Evolutionary conservation across 1,140 invertebrate genomes (phyloP).

Genomic region (roundworm (Caenorhabditis elegans)): WBcel235 BX284604.4:7215001-7215500

Average conservation of each 20-base stretch:
- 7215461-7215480: conserved; percentile 75
- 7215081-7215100: conserved; percentile 92
- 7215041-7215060: conserved; percentile 78
- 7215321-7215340: conserved; percentile 96
- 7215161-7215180: conserved; percentile 61
- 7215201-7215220: neutral
- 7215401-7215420: conserved; percentile 83
- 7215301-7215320: conserved; percentile 94
- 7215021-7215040: conserved; percentile 93
- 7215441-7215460: conserved; percentile 84
- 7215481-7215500: conserved; percentile 65
- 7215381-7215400: conserved; percentile 92
- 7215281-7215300: conserved; percentile 87
- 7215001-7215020: conserved; percentile 98
- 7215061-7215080: conserved; percentile 96
- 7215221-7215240: conserved; percentile 52
- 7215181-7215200: conserved; percentile 41
- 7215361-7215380: conserved; percentile 80
- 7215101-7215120: conserved; percentile 95
- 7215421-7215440: conserved; percentile 89
- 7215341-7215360: conserved; percentile 75
- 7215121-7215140: conserved; percentile 69
- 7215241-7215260: conserved; percentile 60
- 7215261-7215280: conserved; percentile 62
- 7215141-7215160: conserved; percentile 60